Percentiles rank a stretch among this genome's conserved stretches.
Evolutionary conservation across 2,113 vertebrate genomes (phyloP).

Genomic region (Oplegnathus fasciatus): DNA sequence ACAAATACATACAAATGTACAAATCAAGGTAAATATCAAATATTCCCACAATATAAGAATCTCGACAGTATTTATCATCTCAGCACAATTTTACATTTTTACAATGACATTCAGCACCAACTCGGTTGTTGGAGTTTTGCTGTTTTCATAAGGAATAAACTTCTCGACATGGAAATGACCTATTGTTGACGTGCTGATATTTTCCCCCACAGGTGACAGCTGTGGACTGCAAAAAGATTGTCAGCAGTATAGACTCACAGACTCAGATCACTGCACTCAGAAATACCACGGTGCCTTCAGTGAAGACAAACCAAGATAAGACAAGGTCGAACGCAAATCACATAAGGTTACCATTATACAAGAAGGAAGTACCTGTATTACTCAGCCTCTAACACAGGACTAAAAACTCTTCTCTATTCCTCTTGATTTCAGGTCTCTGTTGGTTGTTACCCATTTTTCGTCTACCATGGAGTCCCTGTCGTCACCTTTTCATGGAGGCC

Average conservation of each 20-base stretch:
- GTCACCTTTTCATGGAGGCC: background rate
- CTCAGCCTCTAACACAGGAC: background rate
- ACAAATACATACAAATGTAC: background rate
- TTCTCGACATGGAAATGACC: background rate
- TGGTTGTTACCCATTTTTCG: slow-evolving; percentile 1
- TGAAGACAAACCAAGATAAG: background rate
- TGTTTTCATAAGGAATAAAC: background rate
- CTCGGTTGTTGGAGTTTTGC: background rate
- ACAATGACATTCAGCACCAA: background rate
- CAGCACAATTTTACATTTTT: background rate
- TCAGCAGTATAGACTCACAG: background rate
- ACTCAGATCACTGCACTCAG: background rate
- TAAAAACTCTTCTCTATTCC: background rate
- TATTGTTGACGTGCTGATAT: background rate
- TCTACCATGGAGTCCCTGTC: slow-evolving; percentile 73
- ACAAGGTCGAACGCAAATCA: background rate
- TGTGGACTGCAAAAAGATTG: background rate
- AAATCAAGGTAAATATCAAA: slow-evolving; percentile 1
- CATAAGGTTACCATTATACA: background rate
- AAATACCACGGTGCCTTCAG: background rate
- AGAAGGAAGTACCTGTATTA: slow-evolving; percentile 5
- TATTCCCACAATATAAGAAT: background rate
- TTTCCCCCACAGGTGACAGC: background rate
- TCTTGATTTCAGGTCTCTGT: slow-evolving; percentile 42
- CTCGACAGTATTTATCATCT: background rate